Evolutionary conservation across 2,797 vertebrate species (phyloP), one percentile per base, ranked within the genome.

Genomic region (Pseudochaenichthys georgianus): DNA sequence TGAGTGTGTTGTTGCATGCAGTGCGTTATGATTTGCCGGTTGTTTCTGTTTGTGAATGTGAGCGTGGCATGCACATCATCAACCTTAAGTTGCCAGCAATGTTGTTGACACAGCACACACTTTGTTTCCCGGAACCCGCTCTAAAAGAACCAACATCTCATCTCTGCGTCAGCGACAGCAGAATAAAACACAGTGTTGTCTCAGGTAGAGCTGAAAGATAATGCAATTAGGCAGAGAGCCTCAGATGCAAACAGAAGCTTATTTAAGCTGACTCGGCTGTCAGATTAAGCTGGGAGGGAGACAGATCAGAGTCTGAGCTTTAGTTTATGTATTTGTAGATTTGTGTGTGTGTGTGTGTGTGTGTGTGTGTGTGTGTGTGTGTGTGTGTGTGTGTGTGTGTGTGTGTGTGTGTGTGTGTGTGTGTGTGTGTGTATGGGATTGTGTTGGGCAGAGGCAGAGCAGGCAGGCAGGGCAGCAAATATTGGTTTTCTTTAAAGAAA

Each of bases 241-340:
- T 70, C 61, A 54, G 81, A 80, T 75, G 73, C 70, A 73, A 72
- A 77, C 70, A 12, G 71, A 77, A 57, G 66, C 67, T 85, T 47
- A 83, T 71, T 82, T 77, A 74, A 78, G 65, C 65, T 58, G 84
- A 86, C 78, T 61, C 31, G 38, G 58, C 81, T 84, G 88, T 91
- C 87, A 75, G 83, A 81, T 82, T 82, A 76, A 64, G 55, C 83
- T 61, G 58, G 47, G 59, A 76, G 69, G 65, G 52, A 86, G 66
- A 81, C 72, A 45, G 68, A 87, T 78, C 79, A 77, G 66, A 80
- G 53, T 23, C 63, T 60, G 60, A 74, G 80, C 64, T 74, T 72
- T 38, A 52, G 21, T 64, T 13, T 57, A 64, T 54, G 42, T 62
- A 34, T 52, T 43, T 57, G 70, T 76, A 80, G 61, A 74, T 81